Evolutionary conservation across 1,140 invertebrate genomes (phyloP), one percentile per base, ranked within the genome.

Genomic region (Anoplolepis gracilipes): DNA sequence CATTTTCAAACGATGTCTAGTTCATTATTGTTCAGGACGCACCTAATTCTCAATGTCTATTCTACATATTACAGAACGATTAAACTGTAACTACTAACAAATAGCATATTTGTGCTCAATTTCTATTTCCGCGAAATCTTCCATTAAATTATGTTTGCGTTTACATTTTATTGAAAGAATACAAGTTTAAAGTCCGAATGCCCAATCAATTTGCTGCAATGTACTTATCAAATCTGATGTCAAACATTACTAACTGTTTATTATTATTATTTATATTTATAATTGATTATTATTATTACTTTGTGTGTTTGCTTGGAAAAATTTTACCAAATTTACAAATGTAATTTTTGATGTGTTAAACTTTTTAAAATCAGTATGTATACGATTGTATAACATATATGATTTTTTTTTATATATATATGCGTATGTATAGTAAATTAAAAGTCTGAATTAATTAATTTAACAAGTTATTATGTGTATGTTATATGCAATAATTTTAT

Each of bases 1-100:
- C 42, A 86, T 73, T n/a, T 86, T 73, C 61, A 73, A 49, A 16
- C 28, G 11, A 39, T 49, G 25, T 28, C 49, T 49, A 22, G 62
- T 69, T 82, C 39, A 53, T 64, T 69, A 57, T 42, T 59, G 30
- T n/a, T 30, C n/a, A 62, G 59, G 53, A 57, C 57, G 53, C n/a
- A 70, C 10, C 22, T 55, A 69, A n/a, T 22, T 4, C n/a, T n/a
- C 22, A 49, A 30, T n/a, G 49, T 61, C 39, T 59, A 33, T 39
- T 42, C 7, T 57, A 10, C n/a, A 7, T n/a, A n/a, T 42, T 42
- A n/a, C 16, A 30, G 1, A 42, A 16, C 42, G 11, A 62, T 55
- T n/a, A 42, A 5, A 30, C 7, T 33, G 19, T 39, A 19, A 36
- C 22, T 67, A 53, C 16, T 2, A n/a, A n/a, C n/a, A 64, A 77